phyloP scores from a whole-genome alignment of 2,113 vertebrate genomes.

The Paedocypris sp. region DNA sequence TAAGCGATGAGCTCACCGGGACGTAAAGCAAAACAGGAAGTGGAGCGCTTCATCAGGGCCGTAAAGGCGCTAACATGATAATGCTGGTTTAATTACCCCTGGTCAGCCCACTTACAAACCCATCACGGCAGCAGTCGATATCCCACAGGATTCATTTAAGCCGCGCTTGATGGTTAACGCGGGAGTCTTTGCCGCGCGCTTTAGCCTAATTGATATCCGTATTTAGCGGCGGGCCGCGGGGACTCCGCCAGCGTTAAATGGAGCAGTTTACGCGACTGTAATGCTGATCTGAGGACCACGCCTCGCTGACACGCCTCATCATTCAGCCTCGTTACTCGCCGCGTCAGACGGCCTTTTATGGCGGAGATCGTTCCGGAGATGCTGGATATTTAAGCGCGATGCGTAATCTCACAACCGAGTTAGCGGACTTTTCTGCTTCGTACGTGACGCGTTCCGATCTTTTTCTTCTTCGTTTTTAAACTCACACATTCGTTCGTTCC shows the following conservation, averaged over 20 bases:
- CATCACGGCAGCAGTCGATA: slow-evolving; percentile 69
- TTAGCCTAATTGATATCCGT: slow-evolving; percentile 74
- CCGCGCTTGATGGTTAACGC: slow-evolving; percentile 68
- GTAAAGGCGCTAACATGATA: slow-evolving; percentile 63
- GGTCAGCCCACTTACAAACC: slow-evolving; percentile 70
- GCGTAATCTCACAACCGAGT: no score
- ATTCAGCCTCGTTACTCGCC: slow-evolving; percentile 49
- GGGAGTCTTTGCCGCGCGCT: slow-evolving; percentile 66
- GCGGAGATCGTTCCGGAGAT: no score
- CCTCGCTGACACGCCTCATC: slow-evolving; percentile 37
- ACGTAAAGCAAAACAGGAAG: slow-evolving; percentile 10
- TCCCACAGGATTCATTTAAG: slow-evolving; percentile 71
- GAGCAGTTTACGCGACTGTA: slow-evolving; percentile 64
- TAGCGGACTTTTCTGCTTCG: no score
- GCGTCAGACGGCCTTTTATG: slow-evolving; percentile 25
- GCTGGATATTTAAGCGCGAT: no score
- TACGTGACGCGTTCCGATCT: no score
- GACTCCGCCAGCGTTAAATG: slow-evolving; percentile 65
- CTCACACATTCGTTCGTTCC: no score
- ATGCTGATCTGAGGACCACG: slow-evolving; percentile 46
- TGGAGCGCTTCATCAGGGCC: slow-evolving; percentile 39
- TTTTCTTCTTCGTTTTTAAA: no score
- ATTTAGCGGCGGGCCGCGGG: slow-evolving; percentile 67
- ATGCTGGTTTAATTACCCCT: slow-evolving; percentile 70
- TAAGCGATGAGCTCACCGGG: no score